Base-by-base conservation (phyloP, 2,797 vertebrate species). In the Pipistrellus pipistrellus region DNA sequence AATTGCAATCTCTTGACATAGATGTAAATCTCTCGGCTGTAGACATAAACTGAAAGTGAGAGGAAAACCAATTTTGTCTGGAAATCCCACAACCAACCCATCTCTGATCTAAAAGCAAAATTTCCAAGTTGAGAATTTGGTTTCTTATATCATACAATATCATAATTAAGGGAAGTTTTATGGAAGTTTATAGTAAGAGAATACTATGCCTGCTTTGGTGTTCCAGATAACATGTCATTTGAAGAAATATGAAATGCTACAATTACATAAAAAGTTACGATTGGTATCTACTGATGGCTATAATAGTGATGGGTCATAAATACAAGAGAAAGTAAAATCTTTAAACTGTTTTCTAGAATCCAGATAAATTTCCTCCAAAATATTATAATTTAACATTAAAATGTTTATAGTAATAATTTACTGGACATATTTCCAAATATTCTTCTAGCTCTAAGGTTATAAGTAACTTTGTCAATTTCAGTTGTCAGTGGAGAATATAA, bases 251-350 rank as follows among this genome's bases (percentile, higher is more conserved):
- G 32, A 93, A 84, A 84, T 59, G 51, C 8, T 59, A 20, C 12
- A 35, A 8, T 46, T 64, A 32, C 15, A 25, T 41, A 59, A 64
- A 87, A 91, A 69, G 30, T 88, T 88, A 32, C 3, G 46, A 30
- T 46, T 75, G 41, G 35, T 62, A 27, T 64, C 15, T 38, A 32
- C 13, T 78, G 77, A 30, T 51, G n/a, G 18, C 20, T 69, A 38
- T 12, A 69, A 82, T 23, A 55, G 53, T 92, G 38, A 66, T 30
- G 23, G 57, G 38, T 83, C 2, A 13, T 51, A 27, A 59, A 15
- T 91, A 83, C 21, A 68, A 53, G 72, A 93, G 41, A 35, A 81
- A 88, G 35, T 73, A 30, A 86, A 78, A 81, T 48, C 5, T 85
- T 85, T 51, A 44, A 44, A 12, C 12, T 57, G 4, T 75, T 94